A percentile compares a stretch with the other conserved stretches of the same genome.
Conservation (phyloP, 2,113 vertebrate genomes). For the Myrmophylax atrothorax region DNA sequence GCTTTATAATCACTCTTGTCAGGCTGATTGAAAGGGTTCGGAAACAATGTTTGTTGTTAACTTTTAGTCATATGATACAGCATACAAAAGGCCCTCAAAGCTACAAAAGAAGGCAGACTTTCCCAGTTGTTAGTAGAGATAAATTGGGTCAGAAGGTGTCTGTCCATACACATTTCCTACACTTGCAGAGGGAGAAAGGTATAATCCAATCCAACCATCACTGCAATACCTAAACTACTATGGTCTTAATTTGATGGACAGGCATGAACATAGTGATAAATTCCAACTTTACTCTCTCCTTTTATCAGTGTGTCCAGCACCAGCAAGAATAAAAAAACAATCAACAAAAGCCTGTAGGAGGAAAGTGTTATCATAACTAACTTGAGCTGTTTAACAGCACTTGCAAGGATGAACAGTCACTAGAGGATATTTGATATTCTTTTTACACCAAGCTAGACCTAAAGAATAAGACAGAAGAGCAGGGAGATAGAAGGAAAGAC, state of each 20-base stretch:
- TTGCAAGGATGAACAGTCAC: not conserved
- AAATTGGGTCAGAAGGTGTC: not conserved
- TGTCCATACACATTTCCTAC: not conserved
- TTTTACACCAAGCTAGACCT: not conserved
- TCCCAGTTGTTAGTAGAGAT: not conserved
- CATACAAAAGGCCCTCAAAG: not conserved
- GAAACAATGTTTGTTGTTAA: not conserved
- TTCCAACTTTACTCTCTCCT: not conserved
- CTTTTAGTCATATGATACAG: not conserved
- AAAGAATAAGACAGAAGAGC: not conserved
- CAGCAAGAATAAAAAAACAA: not conserved
- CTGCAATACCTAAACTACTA: not conserved
- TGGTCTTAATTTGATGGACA: not conserved
- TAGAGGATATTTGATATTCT: not conserved
- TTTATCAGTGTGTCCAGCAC: not conserved
- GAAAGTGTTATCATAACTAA: not conserved
- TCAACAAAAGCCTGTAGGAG: not conserved
- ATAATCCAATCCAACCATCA: not conserved
- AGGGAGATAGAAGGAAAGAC: not conserved
- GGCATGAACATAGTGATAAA: not conserved
- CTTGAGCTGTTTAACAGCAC: not conserved
- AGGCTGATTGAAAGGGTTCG: not conserved
- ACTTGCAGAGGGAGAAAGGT: not conserved
- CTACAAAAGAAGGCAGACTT: not conserved
- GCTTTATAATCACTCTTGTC: not conserved